A percentile compares a stretch with the other conserved stretches of the same genome.
Conservation (phyloP, 1,140 invertebrate species). For the Samia ricini region DNA sequence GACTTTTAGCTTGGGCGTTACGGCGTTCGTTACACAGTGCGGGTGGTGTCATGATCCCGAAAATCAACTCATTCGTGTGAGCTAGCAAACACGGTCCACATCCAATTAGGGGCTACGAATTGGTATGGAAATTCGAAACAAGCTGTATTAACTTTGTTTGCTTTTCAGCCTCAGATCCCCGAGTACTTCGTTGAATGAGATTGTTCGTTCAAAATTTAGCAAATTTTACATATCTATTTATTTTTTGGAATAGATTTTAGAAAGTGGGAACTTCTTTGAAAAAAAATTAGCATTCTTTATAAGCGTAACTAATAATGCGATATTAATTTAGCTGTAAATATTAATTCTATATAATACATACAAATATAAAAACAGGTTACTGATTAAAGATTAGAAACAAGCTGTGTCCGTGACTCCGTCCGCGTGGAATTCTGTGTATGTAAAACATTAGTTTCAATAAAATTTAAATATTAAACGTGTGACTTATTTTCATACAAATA, state of each 20-base stretch:
- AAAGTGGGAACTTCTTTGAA: no score
- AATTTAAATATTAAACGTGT: no score
- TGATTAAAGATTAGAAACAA: no score
- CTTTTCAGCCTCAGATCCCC: constrained; percentile 19
- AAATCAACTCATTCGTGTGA: constrained; percentile 27
- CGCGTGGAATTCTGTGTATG: no score
- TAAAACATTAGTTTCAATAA: no score
- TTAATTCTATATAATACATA: no score
- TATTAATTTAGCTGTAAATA: no score
- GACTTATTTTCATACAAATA: no score
- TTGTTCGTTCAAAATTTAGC: neutral
- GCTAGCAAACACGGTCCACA: constrained; percentile 25
- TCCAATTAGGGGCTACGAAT: constrained; percentile 31
- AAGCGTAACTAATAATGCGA: no score
- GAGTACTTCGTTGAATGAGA: constrained; percentile 13
- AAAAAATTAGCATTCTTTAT: no score
- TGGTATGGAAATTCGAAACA: constrained; percentile 26
- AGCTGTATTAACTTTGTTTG: constrained; percentile 36
- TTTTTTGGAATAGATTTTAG: neutral
- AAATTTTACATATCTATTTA: neutral
- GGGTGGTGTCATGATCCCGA: constrained; percentile 19
- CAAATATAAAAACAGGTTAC: no score
- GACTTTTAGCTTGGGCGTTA: neutral
- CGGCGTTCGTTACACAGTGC: neutral
- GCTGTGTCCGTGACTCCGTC: no score